Conservation (phyloP, 2,888 invertebrate genomes). For the Epinotia bilunana region DNA sequence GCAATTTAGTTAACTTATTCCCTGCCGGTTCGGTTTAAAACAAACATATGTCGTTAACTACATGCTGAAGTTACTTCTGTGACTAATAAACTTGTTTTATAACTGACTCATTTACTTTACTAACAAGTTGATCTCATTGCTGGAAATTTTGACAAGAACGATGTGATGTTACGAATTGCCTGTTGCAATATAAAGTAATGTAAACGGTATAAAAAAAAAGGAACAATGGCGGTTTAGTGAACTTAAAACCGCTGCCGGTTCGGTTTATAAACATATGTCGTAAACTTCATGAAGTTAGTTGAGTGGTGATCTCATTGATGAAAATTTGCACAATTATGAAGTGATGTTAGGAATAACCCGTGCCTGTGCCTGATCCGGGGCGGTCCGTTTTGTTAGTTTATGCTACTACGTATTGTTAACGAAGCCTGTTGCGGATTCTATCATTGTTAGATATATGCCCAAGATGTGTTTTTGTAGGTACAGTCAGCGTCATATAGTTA, state of each 20-base stretch:
- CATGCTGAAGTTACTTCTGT: constrained; percentile 27
- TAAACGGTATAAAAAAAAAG: too few relatives aligned
- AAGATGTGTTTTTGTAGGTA: too few relatives aligned
- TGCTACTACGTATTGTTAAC: too few relatives aligned
- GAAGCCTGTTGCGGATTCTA: too few relatives aligned
- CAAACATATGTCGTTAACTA: constrained; percentile 2
- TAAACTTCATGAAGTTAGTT: constrained; percentile 10
- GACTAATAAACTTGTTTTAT: constrained; percentile 30
- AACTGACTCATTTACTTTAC: constrained; percentile 27
- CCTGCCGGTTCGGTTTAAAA: constrained; percentile 11
- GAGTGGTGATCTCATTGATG: constrained; percentile 20
- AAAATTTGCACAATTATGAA: neutral
- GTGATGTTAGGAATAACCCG: neutral
- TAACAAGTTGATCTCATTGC: constrained; percentile 20
- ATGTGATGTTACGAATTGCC: neutral
- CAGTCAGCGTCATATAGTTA: too few relatives aligned
- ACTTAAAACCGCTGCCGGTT: constrained; percentile 12
- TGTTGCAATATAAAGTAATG: neutral
- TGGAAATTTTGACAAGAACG: neutral
- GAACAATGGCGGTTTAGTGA: constrained; percentile 4
- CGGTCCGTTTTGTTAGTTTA: too few relatives aligned
- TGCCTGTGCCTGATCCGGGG: too few relatives aligned
- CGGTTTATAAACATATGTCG: constrained; percentile 19
- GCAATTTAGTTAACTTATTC: constrained; percentile 11
- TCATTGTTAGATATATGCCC: too few relatives aligned